phyloP scores from a whole-genome alignment of 2,888 invertebrate species.

The Diarsia brunnea region DNA sequence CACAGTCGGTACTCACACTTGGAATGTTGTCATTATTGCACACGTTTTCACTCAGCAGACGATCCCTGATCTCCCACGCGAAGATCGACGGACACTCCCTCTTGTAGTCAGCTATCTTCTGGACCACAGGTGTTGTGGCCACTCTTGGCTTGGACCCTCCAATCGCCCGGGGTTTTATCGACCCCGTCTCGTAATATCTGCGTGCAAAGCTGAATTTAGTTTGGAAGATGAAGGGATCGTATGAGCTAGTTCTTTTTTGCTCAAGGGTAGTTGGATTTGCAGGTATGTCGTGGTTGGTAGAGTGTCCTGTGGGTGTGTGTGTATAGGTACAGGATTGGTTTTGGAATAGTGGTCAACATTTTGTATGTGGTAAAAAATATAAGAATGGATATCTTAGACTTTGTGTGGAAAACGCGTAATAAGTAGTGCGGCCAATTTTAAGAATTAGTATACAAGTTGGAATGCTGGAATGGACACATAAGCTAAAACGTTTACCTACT shows the following conservation, averaged over 20 bases:
- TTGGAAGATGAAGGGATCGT: constrained; percentile 75
- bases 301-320: background rate
- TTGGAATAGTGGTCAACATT: background rate
- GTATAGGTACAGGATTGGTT: background rate
- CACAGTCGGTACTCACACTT: constrained; percentile 99
- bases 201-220: constrained; percentile 87
- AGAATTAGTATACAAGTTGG: too few relatives aligned
- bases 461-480: too few relatives aligned
- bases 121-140: constrained; percentile 97
- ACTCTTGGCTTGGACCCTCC: constrained; percentile 99
- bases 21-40: constrained; percentile 99
- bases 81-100: constrained; percentile 99
- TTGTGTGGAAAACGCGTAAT: background rate
- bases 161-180: constrained; percentile 98
- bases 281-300: background rate
- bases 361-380: background rate
- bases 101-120: constrained; percentile 99
- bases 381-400: too few relatives aligned
- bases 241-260: constrained; percentile 66
- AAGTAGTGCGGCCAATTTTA: background rate
- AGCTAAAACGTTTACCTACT: too few relatives aligned
- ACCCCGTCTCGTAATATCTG: constrained; percentile 99
- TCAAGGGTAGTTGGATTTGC: constrained; percentile 43
- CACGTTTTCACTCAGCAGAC: constrained; percentile 97
- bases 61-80: constrained; percentile 99